These are phyloP conservation scores for honey bee (Apis mellifera) DNA, from an alignment of 1,140 invertebrate genomes.

Conservation along the genomic window Amel_HAv3.1 CM009942.2:250501-251000, in stretches of 20 bases:
- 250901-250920: constrained; percentile 76
- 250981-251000: constrained; percentile 68
- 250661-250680: neutral
- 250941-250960: constrained; percentile 77
- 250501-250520: constrained; percentile 40
- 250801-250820: constrained; percentile 71
- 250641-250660: constrained; percentile 44
- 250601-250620: neutral
- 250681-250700: constrained; percentile 54
- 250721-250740: constrained; percentile 57
- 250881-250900: constrained; percentile 39
- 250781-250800: constrained; percentile 73
- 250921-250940: constrained; percentile 76
- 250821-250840: constrained; percentile 75
- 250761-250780: constrained; percentile 50
- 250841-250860: constrained; percentile 78
- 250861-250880: constrained; percentile 76
- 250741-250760: constrained; percentile 51
- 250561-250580: constrained; percentile 27
- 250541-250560: constrained; percentile 41
- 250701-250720: constrained; percentile 65
- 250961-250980: constrained; percentile 67
- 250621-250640: constrained; percentile 46
- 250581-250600: constrained; percentile 44
- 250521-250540: constrained; percentile 20